Percentiles rank a stretch among this genome's conserved stretches.
Conservation (phyloP, 2,888 invertebrate species). For the Mimachlamys varia region DNA sequence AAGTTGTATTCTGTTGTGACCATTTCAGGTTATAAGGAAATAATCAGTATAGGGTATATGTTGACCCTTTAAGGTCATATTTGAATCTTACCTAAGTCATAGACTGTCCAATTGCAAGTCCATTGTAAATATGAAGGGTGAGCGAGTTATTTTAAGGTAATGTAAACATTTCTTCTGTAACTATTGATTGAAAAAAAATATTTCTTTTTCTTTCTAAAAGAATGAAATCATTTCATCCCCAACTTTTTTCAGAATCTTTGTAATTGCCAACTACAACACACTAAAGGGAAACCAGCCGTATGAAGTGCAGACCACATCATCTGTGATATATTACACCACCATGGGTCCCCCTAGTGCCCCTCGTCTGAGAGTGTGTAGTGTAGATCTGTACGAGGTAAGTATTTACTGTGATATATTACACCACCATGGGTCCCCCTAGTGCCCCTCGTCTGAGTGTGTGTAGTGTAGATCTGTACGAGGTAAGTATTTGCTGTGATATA, state of each 20-base stretch:
- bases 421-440: background rate
- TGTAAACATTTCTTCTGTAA: too few species aligned
- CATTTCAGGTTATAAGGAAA: too few species aligned
- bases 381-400: slow-evolving; percentile 76
- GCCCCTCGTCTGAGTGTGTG: slow-evolving; percentile 65
- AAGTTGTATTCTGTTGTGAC: too few species aligned
- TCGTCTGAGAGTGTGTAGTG: slow-evolving; percentile 69
- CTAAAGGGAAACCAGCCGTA: slow-evolving; percentile 73
- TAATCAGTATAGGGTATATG: too few species aligned
- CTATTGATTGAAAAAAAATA: too few species aligned
- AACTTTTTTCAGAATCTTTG: slow-evolving; percentile 72
- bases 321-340: slow-evolving; percentile 78
- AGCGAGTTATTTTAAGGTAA: too few species aligned
- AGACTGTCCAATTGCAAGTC: too few species aligned
- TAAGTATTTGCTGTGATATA: slow-evolving; percentile 49
- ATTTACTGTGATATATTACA: background rate
- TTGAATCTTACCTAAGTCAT: too few species aligned
- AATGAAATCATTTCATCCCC: too few species aligned
- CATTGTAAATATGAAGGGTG: too few species aligned
- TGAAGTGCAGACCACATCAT: slow-evolving; percentile 79
- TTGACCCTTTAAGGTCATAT: too few species aligned
- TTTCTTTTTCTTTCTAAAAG: too few species aligned
- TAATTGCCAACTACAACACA: slow-evolving; percentile 79
- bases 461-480: slow-evolving; percentile 76
- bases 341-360: slow-evolving; percentile 78